Evolutionary conservation across 2,888 invertebrate genomes (phyloP).

Genomic region (Helobdella robusta): DNA sequence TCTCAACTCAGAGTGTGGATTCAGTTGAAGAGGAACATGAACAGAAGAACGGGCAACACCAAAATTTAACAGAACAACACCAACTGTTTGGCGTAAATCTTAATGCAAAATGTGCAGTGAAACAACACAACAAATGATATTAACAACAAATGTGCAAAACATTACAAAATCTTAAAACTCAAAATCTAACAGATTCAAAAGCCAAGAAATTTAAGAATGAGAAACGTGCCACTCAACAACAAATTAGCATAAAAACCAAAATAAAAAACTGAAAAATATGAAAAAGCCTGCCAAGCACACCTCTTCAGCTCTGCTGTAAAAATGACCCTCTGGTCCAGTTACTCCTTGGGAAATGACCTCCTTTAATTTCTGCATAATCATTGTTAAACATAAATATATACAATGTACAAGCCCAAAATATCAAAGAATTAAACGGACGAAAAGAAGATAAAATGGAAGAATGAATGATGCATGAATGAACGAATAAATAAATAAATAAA

Average conservation of each 20-base stretch:
- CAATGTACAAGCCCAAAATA: not conserved
- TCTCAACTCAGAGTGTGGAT: too few species aligned
- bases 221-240: not conserved
- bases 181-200: too few species aligned
- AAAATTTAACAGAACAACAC: too few species aligned
- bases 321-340: constrained; percentile 88
- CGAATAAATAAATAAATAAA: not conserved
- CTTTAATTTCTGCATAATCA: constrained; percentile 62
- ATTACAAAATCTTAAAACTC: too few species aligned
- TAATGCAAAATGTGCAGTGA: too few species aligned
- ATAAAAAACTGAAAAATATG: too few species aligned
- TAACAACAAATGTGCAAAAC: too few species aligned
- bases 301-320: constrained; percentile 84
- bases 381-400: not conserved
- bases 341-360: constrained; percentile 74
- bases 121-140: too few species aligned
- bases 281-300: constrained; percentile 49
- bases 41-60: too few species aligned
- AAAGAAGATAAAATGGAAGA: not conserved
- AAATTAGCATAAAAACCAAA: not conserved
- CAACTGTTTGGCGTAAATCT: too few species aligned
- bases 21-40: too few species aligned
- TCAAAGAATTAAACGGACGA: not conserved
- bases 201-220: too few species aligned
- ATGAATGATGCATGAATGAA: not conserved